Evolutionary conservation across 2,888 invertebrate species (phyloP).

Genomic region (Synanthedon tipuliformis): DNA sequence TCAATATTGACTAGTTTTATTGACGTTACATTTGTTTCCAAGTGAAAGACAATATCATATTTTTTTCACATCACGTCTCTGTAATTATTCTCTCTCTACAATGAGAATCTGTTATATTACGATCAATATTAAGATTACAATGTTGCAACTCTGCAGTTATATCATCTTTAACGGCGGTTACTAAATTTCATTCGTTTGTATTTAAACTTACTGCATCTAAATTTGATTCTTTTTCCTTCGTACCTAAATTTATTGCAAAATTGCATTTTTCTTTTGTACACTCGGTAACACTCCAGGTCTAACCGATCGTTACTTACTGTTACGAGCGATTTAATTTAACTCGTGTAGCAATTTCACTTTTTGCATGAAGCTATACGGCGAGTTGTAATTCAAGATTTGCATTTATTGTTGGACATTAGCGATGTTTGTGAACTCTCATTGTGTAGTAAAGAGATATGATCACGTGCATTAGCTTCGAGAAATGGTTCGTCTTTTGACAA

Average conservation of each 20-base stretch:
- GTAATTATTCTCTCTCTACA: background rate
- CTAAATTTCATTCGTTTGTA: background rate
- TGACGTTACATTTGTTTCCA: background rate
- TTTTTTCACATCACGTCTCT: background rate
- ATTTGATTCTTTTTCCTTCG: slow-evolving; percentile 1
- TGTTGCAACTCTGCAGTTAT: slow-evolving; percentile 1
- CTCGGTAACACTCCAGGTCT: slow-evolving; percentile 12
- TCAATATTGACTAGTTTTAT: background rate
- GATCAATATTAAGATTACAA: background rate
- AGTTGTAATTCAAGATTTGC: slow-evolving; percentile 19
- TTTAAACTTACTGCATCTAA: background rate
- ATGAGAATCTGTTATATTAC: background rate
- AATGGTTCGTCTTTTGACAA: slow-evolving; percentile 4
- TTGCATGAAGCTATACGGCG: slow-evolving; percentile 12
- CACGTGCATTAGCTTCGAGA: slow-evolving; percentile 11
- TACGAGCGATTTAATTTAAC: slow-evolving; percentile 15
- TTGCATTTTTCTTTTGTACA: slow-evolving; percentile 1
- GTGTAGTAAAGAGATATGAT: slow-evolving; percentile 24
- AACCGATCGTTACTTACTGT: slow-evolving; percentile 20
- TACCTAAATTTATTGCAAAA: slow-evolving; percentile 1
- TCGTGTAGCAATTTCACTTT: background rate
- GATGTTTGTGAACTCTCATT: slow-evolving; percentile 22
- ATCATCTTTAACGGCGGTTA: slow-evolving; percentile 3
- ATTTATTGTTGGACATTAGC: slow-evolving; percentile 18
- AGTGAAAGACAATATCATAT: background rate